Evolutionary conservation across 2,797 vertebrate genomes (phyloP), one percentile per base, ranked within the genome.

Genomic region (Tapera naevia): DNA sequence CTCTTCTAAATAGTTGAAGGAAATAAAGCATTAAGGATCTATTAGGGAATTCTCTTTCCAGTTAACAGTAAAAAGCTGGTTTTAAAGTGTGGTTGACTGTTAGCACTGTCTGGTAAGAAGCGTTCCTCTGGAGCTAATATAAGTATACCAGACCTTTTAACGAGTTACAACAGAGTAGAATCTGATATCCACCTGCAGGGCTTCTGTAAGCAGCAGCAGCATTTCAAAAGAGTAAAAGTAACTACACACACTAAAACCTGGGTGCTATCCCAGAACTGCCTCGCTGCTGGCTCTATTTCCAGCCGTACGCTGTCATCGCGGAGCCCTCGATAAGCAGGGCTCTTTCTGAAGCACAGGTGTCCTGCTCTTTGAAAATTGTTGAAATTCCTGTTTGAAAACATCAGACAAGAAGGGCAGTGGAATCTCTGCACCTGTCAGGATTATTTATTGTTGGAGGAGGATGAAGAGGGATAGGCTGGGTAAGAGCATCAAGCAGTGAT

Each of bases 341-440:
- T 92, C 87, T 61, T 95, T 83, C 94, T 93, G 95, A 95, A 96
- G 96, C 97, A 95, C 98, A 98, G 98, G 97, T 98, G 97, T 97
- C 94, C 92, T 91, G 60, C 83, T 75, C 97, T 96, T 91, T 95
- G 93, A 93, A 94, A 97, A 98, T 97, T 80, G 93, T 87, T 98
- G 95, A 86, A 94, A 98, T 98, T 98, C 97, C 93, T 39, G 30
- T 76, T 84, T 48, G 89, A 94, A 86, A 96, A 94, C 94, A 79
- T 67, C 96, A 96, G 81, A 90, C 79, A 25, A 92, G 93, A 66
- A 60, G 89, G 95, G 80, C 91, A 46, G 46, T 74, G 88, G 84
- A 92, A 96, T 93, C 95, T 88, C 91, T 93, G 94, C 97, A 96
- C 97, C 97, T 98, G 97, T 97, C 97, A 91, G 88, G 94, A 92